Percentiles rank a stretch among this genome's conserved stretches.
Conservation (phyloP, 2,888 invertebrate genomes). For the Trisateles emortualis region DNA sequence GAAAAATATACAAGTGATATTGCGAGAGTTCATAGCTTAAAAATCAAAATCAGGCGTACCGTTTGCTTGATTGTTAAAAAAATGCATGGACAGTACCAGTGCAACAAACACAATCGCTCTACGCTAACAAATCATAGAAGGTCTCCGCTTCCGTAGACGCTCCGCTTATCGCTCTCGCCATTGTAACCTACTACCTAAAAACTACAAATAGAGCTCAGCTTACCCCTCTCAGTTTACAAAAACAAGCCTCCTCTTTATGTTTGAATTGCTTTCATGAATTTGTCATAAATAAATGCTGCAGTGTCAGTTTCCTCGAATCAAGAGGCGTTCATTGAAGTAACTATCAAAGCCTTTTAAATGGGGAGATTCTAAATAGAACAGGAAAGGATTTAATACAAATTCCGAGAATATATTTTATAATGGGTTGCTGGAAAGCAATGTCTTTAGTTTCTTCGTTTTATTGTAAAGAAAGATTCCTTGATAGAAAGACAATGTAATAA, state of each 20-base stretch:
- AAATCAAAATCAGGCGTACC: too few relatives aligned
- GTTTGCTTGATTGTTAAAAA: too few relatives aligned
- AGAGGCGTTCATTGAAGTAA: not conserved
- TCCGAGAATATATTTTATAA: not conserved
- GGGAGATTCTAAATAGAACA: not conserved
- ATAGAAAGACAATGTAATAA: too few relatives aligned
- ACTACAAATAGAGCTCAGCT: constrained; percentile 30
- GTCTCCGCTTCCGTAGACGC: too few relatives aligned
- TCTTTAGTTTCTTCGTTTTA: too few relatives aligned
- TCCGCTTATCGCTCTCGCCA: not conserved
- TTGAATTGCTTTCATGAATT: constrained; percentile 41
- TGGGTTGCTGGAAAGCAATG: too few relatives aligned
- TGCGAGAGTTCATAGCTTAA: too few relatives aligned
- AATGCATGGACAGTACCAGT: too few relatives aligned
- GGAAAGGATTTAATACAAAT: not conserved
- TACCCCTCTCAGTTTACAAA: constrained; percentile 39
- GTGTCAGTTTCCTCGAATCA: not conserved
- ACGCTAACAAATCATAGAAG: too few relatives aligned
- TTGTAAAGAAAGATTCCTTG: too few relatives aligned
- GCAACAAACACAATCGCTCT: too few relatives aligned
- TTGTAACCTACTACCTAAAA: not conserved
- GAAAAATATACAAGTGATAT: too few relatives aligned
- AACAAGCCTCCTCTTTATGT: constrained; percentile 24
- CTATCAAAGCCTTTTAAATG: not conserved
- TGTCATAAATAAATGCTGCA: constrained; percentile 32